phyloP scores from a whole-genome alignment of 2,888 invertebrate genomes.

The Ectemnius cavifrons region DNA sequence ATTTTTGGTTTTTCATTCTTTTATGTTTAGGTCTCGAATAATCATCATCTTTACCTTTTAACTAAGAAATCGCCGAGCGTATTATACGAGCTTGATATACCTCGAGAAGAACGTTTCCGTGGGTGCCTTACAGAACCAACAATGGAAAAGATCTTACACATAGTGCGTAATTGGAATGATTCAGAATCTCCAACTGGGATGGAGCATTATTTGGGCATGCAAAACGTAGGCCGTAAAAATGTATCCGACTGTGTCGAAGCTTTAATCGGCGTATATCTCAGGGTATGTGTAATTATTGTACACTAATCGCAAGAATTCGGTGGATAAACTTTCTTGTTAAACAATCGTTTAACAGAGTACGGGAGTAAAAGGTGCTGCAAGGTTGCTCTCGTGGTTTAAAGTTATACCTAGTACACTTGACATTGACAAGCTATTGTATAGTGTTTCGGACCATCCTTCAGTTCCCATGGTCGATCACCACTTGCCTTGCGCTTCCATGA shows the following conservation, averaged over 20 bases:
- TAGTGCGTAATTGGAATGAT: constrained; percentile 70
- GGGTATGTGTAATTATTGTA: constrained; percentile 61
- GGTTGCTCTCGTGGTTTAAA: constrained; percentile 83
- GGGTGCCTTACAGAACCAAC: constrained; percentile 76
- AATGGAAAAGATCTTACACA: constrained; percentile 65
- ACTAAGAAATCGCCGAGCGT: constrained; percentile 78
- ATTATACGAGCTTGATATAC: constrained; percentile 79
- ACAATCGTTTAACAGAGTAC: constrained; percentile 75
- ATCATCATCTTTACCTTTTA: constrained; percentile 43
- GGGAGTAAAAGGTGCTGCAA: constrained; percentile 80
- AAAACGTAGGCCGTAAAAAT: constrained; percentile 82
- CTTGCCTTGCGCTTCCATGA: constrained; percentile 72
- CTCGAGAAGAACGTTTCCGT: constrained; percentile 76
- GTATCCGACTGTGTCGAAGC: constrained; percentile 93
- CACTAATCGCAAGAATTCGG: background rate
- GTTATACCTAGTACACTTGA: constrained; percentile 80
- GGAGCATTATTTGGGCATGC: constrained; percentile 78
- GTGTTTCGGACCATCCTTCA: constrained; percentile 45
- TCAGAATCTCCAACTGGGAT: constrained; percentile 77
- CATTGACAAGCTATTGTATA: constrained; percentile 70
- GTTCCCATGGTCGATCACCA: constrained; percentile 55
- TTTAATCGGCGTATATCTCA: constrained; percentile 88
- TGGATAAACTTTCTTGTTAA: background rate
- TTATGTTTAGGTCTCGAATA: background rate
- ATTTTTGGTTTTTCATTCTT: background rate